Conservation (phyloP, 2,113 vertebrate species). For the Ceyx margarethae region DNA sequence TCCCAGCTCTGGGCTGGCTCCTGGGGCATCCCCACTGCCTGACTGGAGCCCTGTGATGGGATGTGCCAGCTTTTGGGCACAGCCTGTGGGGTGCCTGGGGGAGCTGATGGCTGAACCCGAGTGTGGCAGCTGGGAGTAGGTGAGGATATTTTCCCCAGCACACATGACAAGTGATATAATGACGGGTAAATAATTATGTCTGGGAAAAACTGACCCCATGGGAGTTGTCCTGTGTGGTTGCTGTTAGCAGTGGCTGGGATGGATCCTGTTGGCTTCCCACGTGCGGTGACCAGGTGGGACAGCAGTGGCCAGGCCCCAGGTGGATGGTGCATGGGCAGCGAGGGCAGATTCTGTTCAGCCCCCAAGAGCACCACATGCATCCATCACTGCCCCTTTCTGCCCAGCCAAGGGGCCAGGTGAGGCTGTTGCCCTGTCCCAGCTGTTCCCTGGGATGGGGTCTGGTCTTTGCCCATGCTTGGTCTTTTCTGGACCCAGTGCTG, state of each 20-base stretch:
- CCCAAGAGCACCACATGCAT: rapidly evolving
- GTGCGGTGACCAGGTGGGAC: background rate
- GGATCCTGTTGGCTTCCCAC: background rate
- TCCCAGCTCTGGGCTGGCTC: background rate
- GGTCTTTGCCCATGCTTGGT: rapidly evolving
- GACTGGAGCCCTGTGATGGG: rapidly evolving
- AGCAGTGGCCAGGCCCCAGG: rapidly evolving
- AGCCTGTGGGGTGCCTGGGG: background rate
- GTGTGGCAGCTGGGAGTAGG: background rate
- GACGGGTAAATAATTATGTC: background rate
- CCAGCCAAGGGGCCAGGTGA: background rate
- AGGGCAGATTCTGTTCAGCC: background rate
- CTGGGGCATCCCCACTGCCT: background rate
- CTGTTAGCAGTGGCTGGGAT: background rate
- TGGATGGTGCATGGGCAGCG: background rate
- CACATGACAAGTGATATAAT: background rate
- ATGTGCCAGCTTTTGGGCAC: background rate
- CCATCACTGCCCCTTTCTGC: rapidly evolving
- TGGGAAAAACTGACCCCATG: background rate
- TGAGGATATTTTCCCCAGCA: background rate
- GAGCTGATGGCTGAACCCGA: background rate
- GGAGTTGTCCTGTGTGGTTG: background rate
- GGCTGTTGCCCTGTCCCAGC: background rate
- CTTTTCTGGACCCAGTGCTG: background rate
- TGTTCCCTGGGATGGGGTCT: background rate